Conservation (phyloP, 2,888 invertebrate genomes). For the Drosophila prostipennis region DNA sequence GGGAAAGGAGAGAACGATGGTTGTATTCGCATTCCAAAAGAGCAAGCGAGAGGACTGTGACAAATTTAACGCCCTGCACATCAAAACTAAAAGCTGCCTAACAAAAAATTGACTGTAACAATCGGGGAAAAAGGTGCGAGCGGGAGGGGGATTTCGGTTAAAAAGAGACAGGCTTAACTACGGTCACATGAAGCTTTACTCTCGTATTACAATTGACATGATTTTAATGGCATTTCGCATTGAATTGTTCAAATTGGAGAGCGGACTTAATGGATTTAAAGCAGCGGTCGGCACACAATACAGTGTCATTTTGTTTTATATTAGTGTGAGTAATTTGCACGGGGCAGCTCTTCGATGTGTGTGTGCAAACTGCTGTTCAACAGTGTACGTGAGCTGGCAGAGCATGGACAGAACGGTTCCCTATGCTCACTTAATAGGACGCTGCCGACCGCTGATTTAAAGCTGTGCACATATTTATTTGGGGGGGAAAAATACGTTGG, state of each 20-base stretch:
- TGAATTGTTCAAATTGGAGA: conserved; percentile 26
- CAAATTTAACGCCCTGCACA: conserved; percentile 66
- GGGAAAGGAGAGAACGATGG: conserved; percentile 3
- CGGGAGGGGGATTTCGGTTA: conserved; percentile 4
- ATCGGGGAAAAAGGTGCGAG: conserved; percentile 15
- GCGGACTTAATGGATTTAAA: conserved; percentile 21
- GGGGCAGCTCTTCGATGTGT: no score
- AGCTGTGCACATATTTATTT: conserved; percentile 15
- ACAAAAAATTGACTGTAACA: conserved; percentile 38
- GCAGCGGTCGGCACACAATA: no score
- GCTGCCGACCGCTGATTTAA: no score
- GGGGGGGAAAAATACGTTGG: background rate
- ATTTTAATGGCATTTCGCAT: conserved; percentile 57
- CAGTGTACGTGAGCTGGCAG: no score
- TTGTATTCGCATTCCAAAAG: conserved; percentile 4
- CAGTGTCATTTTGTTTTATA: no score
- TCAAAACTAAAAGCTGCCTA: conserved; percentile 62
- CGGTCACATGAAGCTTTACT: conserved; percentile 48
- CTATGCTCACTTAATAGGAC: no score
- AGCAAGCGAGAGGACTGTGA: conserved; percentile 47
- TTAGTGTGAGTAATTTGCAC: no score
- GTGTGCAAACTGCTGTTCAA: no score
- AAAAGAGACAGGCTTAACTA: conserved; percentile 53
- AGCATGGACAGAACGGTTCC: no score
- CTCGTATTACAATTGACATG: conserved; percentile 57